Conservation (phyloP, 2,888 invertebrate genomes). For the Drosophila picticornis region DNA sequence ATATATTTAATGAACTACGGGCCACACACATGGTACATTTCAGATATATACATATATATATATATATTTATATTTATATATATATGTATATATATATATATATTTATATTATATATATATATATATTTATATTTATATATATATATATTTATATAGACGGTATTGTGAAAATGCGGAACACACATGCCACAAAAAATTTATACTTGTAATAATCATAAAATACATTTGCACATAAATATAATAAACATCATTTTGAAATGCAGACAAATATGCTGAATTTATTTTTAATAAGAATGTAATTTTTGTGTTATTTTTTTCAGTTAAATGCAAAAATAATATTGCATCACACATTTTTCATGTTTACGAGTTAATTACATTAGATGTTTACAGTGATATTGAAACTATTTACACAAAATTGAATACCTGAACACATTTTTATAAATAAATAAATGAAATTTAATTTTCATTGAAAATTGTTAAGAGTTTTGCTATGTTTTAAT, state of each 20-base stretch:
- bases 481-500: no score
- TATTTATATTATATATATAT: background rate
- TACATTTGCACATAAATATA: background rate
- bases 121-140: background rate
- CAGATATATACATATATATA: background rate
- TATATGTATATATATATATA: no score
- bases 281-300: background rate
- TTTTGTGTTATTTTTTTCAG: no score
- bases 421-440: no score
- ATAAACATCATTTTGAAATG: background rate
- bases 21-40: conserved; percentile 38
- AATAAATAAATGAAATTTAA: no score
- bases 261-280: background rate
- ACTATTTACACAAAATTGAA: no score
- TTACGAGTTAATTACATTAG: no score
- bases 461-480: no score
- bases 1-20: conserved; percentile 57
- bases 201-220: conserved; percentile 1
- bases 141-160: background rate
- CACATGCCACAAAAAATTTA: conserved; percentile 12
- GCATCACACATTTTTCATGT: no score
- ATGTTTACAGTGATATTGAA: no score
- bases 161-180: conserved; percentile 24
- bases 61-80: background rate
- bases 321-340: no score